Evolutionary conservation across 2,888 invertebrate species (phyloP), one percentile per base, ranked within the genome.

Genomic region (Platerodrilus igneus): DNA sequence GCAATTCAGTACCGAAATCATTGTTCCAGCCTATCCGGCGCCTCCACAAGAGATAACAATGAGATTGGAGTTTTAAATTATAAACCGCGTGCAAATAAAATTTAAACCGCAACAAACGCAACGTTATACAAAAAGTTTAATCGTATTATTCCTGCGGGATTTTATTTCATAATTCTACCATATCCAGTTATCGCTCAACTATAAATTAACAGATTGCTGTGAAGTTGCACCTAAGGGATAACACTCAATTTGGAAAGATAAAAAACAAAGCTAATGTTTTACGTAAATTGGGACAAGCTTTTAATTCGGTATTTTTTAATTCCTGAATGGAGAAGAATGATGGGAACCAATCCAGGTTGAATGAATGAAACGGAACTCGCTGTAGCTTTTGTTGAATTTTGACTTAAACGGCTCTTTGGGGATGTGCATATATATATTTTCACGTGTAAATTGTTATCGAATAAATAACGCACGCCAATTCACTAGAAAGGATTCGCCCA

Each of bases 121-220:
- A 42, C 40, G 45, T 46, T 46, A 44, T 39, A 48, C 46, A 52
- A 56, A 57, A 56, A 53, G 54, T 57, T 58, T 59, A 60, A 60
- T 58, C 58, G 59, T 53, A 58, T 60, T 57, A 58, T 50, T 55
- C 52, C 53, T 51, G 46, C 38, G 51, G 54, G 53, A 47, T 55
- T 57, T 58, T 55, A 58, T 58, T 59, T 56, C 48, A 55, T 56
- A 56, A 58, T 55, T 56, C 55, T 48, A 50, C 52, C 52, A 45
- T 41, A 46, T 45, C 45, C 47, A 47, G 48, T 52, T 52, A 50
- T 52, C 50, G 45, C 38, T 41, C 43, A 39, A 42, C 48, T 48
- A 46, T 48, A 46, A 46, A 48, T 48, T 48, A 48, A 48, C 48
- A 48, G 48, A 48, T 48, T 48, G 48, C 48, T 41, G 43, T 16